Percentiles rank a stretch among this genome's conserved stretches.
Evolutionary conservation across 64 coral and sea anemone species (phyloP).

Genomic region (Exaiptasia diaphana): DNA sequence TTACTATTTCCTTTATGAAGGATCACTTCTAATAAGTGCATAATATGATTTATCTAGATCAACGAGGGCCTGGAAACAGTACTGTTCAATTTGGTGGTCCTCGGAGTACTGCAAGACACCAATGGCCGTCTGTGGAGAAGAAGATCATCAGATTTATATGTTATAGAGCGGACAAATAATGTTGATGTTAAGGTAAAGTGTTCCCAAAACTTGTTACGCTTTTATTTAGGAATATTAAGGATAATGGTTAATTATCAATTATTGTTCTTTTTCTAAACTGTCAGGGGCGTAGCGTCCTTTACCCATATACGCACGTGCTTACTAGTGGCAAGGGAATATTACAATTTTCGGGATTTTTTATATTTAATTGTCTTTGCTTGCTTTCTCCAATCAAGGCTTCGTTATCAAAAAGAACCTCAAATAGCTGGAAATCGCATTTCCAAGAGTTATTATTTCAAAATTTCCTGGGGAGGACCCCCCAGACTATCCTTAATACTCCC

Average conservation of each 20-base stretch:
- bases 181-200: not conserved
- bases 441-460: too few species aligned
- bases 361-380: too few species aligned
- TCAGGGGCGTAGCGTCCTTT: not conserved
- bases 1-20: too few species aligned
- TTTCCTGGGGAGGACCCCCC: too few species aligned
- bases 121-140: constrained; percentile 78
- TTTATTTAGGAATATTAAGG: not conserved
- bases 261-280: not conserved
- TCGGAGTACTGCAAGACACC: constrained; percentile 58
- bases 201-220: too few species aligned
- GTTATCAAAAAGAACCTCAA: too few species aligned
- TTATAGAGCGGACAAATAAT: constrained; percentile 81
- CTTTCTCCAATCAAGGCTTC: too few species aligned
- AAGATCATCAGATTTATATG: constrained; percentile 64
- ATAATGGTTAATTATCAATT: not conserved
- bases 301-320: too few species aligned
- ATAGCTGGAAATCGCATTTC: too few species aligned
- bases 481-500: too few species aligned
- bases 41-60: constrained; percentile 25
- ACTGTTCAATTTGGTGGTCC: constrained; percentile 71
- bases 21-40: not conserved
- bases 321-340: too few species aligned
- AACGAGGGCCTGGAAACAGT: constrained; percentile 59
- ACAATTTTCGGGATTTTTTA: too few species aligned